Evolutionary conservation across 2,888 invertebrate genomes (phyloP), one percentile per base, ranked within the genome.

Genomic region (Amiota communis): DNA sequence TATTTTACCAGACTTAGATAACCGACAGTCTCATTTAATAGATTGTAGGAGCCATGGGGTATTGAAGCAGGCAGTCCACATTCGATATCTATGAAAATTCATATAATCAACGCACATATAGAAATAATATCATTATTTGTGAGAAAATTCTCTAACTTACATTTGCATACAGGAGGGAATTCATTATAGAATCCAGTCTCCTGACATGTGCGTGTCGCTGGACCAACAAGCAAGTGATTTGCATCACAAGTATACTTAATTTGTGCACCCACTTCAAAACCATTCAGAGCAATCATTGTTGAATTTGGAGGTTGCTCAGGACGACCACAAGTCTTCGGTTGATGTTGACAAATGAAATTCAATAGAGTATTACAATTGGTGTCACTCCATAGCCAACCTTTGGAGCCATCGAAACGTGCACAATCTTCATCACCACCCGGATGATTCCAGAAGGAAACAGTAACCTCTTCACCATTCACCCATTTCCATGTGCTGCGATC

Each of bases 281-380:
- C 91, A 80, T 93, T 92, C 71, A 93, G 92, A 0, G 95, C 93
- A 0, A 92, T 87, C 94, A 97, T 95, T 6, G 97, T 97, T 0
- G 97, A 97, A 88, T 97, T 97, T 10, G 97, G 96, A 0, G 97
- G 97, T 89, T 97, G 96, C 88, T 97, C 97, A 0, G 97, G 97
- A 57, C 95, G 92, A 11, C 97, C 97, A 87, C 97, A 97, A 0
- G 96, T 95, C 86, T 95, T 95, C 0, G 97, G 97, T 87, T 96
- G 95, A 90, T 97, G 97, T 90, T 97, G 97, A 88, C 97, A 97
- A 78, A 97, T 97, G 90, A 94, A 97, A 90, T 97, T 97, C 78
- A 97, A 91, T 80, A 93, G 92, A 70, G 94, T 93, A 76, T 93
- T 93, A 89, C 97, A 97, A 87, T 96, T 95, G 23, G 97, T 97